Conservation (phyloP, 2,888 invertebrate genomes). For the Alitta virens region DNA sequence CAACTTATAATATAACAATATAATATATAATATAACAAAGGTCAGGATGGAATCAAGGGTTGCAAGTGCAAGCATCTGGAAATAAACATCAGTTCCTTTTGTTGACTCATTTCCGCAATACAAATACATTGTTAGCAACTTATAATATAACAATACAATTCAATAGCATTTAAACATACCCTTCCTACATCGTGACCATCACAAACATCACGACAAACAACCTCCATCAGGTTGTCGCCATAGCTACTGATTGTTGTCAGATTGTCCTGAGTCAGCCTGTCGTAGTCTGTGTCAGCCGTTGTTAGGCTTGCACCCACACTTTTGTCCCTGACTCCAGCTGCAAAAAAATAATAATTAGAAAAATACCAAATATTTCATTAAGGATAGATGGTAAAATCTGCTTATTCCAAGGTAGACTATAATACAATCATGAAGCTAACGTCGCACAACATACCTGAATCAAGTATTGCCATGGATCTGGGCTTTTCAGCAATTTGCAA, state of each 20-base stretch:
- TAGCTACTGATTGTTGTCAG: constrained; percentile 70
- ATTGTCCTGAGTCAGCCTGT: constrained; percentile 57
- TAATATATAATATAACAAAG: too few species aligned
- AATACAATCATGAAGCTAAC: too few species aligned
- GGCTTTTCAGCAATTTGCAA: constrained; percentile 64
- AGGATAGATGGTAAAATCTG: too few species aligned
- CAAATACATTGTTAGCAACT: too few species aligned
- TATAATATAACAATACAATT: too few species aligned
- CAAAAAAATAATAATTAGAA: not conserved
- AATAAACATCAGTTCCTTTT: too few species aligned
- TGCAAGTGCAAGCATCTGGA: constrained; percentile 76
- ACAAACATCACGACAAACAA: constrained; percentile 81
- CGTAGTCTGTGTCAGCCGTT: constrained; percentile 48
- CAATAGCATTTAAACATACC: constrained; percentile 39
- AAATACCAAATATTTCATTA: too few species aligned
- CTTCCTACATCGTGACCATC: constrained; percentile 86
- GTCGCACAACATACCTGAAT: constrained; percentile 11
- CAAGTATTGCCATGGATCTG: not conserved
- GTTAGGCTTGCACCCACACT: constrained; percentile 25
- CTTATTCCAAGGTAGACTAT: too few species aligned
- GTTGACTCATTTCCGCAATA: too few species aligned
- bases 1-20: too few species aligned
- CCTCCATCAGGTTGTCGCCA: constrained; percentile 78
- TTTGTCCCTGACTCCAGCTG: constrained; percentile 15
- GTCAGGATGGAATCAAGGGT: constrained; percentile 77